Percentiles rank a stretch among this genome's conserved stretches.
These are phyloP conservation scores for Craniophora ligustri DNA, from an alignment of 2,888 invertebrate genomes.

Conservation along the genomic window DNA sequence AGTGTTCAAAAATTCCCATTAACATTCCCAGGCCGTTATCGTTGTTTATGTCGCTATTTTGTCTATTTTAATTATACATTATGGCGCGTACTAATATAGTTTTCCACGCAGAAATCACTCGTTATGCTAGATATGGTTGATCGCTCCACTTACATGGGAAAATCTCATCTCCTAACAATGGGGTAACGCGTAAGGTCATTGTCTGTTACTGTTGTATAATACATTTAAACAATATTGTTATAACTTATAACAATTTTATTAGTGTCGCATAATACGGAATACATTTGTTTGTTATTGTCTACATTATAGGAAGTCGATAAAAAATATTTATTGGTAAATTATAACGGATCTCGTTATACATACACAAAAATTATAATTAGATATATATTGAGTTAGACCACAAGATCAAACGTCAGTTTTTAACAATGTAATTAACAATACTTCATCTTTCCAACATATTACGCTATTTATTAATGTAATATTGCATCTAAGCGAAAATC, in stretches of 20 bases:
- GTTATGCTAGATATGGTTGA: conserved; percentile 35
- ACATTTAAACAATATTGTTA: conserved; percentile 47
- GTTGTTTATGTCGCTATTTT: conserved; percentile 35
- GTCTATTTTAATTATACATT: conserved; percentile 50
- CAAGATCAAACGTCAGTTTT: no score
- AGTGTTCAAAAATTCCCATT: conserved; percentile 40
- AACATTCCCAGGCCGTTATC: conserved; percentile 51
- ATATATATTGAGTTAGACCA: no score
- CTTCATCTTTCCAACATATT: conserved; percentile 1
- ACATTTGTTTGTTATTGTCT: not conserved
- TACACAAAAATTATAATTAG: no score
- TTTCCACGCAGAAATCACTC: conserved; percentile 37
- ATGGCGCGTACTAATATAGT: conserved; percentile 24
- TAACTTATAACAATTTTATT: conserved; percentile 29
- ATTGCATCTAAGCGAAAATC: conserved; percentile 35
- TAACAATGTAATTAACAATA: conserved; percentile 1
- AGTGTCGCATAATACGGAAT: conserved; percentile 6
- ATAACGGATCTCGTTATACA: no score
- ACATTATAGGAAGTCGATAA: not conserved
- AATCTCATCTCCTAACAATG: conserved; percentile 72
- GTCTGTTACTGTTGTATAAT: conserved; percentile 57
- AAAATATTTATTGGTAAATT: no score
- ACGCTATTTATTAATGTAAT: conserved; percentile 25
- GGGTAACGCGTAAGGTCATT: conserved; percentile 70
- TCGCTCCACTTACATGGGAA: conserved; percentile 79